Conservation (phyloP, 2,113 vertebrate genomes). For the Phaethornis superciliosus region DNA sequence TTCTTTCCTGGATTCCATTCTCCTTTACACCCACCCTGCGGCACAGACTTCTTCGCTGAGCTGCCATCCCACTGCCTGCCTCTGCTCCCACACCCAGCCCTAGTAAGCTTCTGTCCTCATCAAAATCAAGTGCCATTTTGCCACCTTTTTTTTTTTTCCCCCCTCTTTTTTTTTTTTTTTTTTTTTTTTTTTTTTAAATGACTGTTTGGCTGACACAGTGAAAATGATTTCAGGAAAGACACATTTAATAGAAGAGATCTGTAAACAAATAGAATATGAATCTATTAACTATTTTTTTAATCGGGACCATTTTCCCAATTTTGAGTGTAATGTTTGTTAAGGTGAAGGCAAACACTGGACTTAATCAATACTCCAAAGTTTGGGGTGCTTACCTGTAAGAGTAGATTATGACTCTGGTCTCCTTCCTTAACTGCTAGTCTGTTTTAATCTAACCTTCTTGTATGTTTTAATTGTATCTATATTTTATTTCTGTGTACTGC, state of each 20-base stretch:
- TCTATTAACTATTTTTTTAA: not conserved
- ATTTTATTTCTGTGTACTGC: not conserved
- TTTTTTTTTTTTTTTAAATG: not conserved
- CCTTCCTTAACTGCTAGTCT: not conserved
- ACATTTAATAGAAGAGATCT: no score
- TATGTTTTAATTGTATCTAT: not conserved
- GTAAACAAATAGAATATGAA: not conserved
- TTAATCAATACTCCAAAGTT: not conserved
- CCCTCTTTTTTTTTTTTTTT: not conserved
- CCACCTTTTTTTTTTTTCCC: not conserved
- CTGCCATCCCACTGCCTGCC: not conserved
- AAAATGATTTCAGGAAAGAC: not conserved
- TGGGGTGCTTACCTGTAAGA: not conserved
- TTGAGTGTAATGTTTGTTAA: not conserved
- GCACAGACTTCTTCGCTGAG: not conserved
- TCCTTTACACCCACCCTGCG: not conserved
- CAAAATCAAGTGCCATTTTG: accelerated
- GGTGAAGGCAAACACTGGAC: not conserved
- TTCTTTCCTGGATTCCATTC: not conserved
- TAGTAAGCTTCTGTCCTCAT: accelerated
- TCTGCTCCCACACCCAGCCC: not conserved
- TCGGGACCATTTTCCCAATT: not conserved
- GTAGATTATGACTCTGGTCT: not conserved
- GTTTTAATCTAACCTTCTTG: not conserved
- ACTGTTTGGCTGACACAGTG: not conserved